phyloP scores from a whole-genome alignment of 2,888 invertebrate species.

The Ypsolopha sequella region DNA sequence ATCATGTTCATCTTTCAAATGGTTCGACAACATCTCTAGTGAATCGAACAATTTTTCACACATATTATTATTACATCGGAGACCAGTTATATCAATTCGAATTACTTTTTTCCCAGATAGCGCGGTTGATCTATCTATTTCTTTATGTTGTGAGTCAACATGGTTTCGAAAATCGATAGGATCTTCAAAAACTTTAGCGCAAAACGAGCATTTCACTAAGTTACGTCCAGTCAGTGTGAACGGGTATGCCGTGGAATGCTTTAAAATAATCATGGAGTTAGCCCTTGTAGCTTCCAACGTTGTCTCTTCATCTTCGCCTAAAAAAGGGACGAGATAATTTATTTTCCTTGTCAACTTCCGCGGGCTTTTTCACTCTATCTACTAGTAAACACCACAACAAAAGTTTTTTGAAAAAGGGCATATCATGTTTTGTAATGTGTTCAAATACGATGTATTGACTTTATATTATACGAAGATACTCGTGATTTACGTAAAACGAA shows the following conservation, averaged over 20 bases:
- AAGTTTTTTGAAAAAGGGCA: too few species aligned
- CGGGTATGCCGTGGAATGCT: neutral
- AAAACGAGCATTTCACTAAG: slow-evolving; percentile 7
- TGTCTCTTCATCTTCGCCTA: too few species aligned
- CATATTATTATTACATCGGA: neutral
- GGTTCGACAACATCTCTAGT: slow-evolving; percentile 2
- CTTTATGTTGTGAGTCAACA: slow-evolving; percentile 3
- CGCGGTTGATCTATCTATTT: slow-evolving; percentile 2
- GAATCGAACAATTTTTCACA: neutral
- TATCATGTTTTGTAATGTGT: too few species aligned
- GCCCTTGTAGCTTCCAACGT: neutral
- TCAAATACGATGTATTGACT: too few species aligned
- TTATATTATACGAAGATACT: too few species aligned
- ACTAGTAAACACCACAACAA: too few species aligned
- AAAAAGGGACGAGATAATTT: neutral
- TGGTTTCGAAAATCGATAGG: slow-evolving; percentile 6
- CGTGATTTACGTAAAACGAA: too few species aligned
- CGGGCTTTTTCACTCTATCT: too few species aligned
- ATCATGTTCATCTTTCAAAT: slow-evolving; percentile 3
- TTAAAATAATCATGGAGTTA: too few species aligned
- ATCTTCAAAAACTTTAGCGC: slow-evolving; percentile 3
- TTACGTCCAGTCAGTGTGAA: too few species aligned
- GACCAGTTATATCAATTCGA: neutral
- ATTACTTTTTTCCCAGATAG: neutral
- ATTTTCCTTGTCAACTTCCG: neutral